phyloP scores from a whole-genome alignment of 1,140 invertebrate genomes.

The Chelonus insularis region DNA sequence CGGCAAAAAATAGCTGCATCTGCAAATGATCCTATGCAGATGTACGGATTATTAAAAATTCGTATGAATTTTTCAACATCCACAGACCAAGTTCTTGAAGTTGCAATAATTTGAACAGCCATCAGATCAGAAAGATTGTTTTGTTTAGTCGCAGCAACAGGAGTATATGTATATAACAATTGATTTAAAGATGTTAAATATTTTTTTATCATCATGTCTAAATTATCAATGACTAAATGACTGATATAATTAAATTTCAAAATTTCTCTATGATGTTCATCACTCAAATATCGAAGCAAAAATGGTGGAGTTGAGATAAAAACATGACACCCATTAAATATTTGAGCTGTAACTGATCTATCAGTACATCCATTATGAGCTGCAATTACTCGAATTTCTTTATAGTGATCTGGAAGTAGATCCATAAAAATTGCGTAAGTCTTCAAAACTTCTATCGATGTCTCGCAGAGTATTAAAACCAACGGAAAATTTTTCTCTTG shows the following conservation, averaged over 20 bases:
- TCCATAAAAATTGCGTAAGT: conserved; percentile 33
- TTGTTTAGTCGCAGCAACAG: conserved; percentile 28
- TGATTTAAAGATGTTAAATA: too few relatives aligned
- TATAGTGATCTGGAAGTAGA: too few relatives aligned
- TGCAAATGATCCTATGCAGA: conserved; percentile 53
- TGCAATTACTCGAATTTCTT: conserved; percentile 39
- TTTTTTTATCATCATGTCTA: conserved; percentile 51
- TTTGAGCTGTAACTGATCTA: conserved; percentile 40
- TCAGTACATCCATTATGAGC: conserved; percentile 46
- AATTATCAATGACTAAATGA: conserved; percentile 49
- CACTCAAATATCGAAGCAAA: conserved; percentile 41
- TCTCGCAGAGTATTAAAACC: conserved; percentile 48
- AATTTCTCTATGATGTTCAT: conserved; percentile 29
- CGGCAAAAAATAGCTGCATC: conserved; percentile 52
- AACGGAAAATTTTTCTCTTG: conserved; percentile 32
- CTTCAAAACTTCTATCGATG: conserved; percentile 41
- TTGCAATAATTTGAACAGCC: conserved; percentile 46
- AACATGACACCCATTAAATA: conserved; percentile 55
- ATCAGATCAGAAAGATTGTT: conserved; percentile 25
- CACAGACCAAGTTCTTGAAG: conserved; percentile 43
- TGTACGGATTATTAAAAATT: conserved; percentile 41
- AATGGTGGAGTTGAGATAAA: conserved; percentile 52
- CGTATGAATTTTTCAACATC: conserved; percentile 38
- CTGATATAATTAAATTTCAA: conserved; percentile 45
- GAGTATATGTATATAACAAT: too few relatives aligned